Conservation (phyloP, 2,888 invertebrate species). For the Drosophila colorata region DNA sequence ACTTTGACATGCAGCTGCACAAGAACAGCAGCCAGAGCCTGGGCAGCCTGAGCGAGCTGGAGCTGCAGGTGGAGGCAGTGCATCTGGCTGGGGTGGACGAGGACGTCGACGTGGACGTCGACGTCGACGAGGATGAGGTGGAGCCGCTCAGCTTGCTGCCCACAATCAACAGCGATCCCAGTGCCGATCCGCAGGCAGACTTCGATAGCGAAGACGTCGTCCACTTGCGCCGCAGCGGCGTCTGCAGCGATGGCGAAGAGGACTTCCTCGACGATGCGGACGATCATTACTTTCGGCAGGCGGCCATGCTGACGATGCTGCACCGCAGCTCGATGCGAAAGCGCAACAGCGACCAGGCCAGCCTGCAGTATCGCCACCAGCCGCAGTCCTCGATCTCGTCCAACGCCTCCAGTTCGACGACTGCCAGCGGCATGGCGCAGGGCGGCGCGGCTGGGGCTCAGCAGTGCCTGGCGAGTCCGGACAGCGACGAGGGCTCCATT, state of each 20-base stretch:
- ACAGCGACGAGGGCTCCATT: conserved; percentile 91
- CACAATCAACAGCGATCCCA: conserved; percentile 81
- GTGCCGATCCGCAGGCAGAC: conserved; percentile 79
- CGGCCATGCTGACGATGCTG: conserved; percentile 83
- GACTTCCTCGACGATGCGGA: conserved; percentile 81
- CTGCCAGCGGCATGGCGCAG: conserved; percentile 59
- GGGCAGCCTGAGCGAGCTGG: conserved; percentile 82
- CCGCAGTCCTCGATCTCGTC: conserved; percentile 81
- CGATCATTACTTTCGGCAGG: conserved; percentile 84
- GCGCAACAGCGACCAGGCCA: conserved; percentile 80
- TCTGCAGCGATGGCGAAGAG: conserved; percentile 83
- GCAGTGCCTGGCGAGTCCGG: conserved; percentile 83
- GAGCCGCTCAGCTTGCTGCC: conserved; percentile 80
- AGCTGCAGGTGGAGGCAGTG: conserved; percentile 67
- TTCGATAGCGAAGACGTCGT: conserved; percentile 51
- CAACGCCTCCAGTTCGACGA: conserved; percentile 73
- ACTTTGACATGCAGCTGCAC: conserved; percentile 84
- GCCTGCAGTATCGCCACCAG: conserved; percentile 76
- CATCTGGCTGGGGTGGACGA: conserved; percentile 60
- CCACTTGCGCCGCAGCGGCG: conserved; percentile 69
- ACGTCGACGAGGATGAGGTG: conserved; percentile 55
- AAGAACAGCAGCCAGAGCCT: conserved; percentile 80
- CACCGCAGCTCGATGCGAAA: conserved; percentile 84
- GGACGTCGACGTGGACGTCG: no score
- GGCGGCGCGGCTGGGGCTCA: conserved; percentile 34